Percentiles rank a stretch among this genome's conserved stretches.
Evolutionary conservation across 2,113 vertebrate genomes (phyloP).

Genomic region (Himantopus leucocephalus): DNA sequence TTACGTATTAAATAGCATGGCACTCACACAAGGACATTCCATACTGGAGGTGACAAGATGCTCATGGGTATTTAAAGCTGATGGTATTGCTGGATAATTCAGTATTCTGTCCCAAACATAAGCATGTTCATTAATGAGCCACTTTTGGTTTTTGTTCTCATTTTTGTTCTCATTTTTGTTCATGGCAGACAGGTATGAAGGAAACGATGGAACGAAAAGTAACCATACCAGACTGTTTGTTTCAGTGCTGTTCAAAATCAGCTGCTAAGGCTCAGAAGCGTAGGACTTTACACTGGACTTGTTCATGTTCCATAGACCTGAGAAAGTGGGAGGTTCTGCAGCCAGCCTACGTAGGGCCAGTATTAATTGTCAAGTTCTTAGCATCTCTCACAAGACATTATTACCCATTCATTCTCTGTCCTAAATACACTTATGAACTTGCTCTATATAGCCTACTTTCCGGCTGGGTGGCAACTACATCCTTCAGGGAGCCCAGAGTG

Average conservation of each 20-base stretch:
- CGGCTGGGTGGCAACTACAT: not conserved
- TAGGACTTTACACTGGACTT: not conserved
- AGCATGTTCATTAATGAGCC: not conserved
- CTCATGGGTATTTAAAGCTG: not conserved
- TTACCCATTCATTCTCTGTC: not conserved
- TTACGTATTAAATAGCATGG: not conserved
- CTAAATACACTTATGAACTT: not conserved
- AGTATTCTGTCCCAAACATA: not conserved
- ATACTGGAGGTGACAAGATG: not conserved
- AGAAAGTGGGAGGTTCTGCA: not conserved
- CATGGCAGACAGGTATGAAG: not conserved
- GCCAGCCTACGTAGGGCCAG: accelerated
- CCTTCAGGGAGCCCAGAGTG: not conserved
- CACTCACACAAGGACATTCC: not conserved
- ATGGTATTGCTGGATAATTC: not conserved
- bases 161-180: not conserved
- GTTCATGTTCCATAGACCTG: not conserved
- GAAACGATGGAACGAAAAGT: not conserved
- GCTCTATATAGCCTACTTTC: accelerated
- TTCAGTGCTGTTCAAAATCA: accelerated
- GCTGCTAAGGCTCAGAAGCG: not conserved
- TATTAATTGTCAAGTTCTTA: not conserved
- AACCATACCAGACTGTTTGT: not conserved
- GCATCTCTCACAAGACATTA: not conserved
- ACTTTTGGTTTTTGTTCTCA: not conserved